Evolutionary conservation across 2,113 vertebrate genomes (phyloP).

Genomic region (Potamarius usumacintae): DNA sequence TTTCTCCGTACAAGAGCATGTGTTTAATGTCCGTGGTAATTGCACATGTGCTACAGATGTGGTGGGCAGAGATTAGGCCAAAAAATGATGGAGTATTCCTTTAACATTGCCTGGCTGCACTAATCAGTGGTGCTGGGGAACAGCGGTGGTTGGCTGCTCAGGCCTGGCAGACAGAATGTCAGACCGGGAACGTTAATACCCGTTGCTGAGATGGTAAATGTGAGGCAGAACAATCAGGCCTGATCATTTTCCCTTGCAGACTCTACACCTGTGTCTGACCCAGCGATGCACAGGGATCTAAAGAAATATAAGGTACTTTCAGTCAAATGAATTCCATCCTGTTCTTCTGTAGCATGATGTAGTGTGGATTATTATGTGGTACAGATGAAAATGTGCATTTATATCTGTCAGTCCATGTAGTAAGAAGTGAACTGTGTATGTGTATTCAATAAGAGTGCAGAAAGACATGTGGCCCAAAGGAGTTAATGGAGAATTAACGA

Average conservation of each 20-base stretch:
- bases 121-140: conserved; percentile 51
- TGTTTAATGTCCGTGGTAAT: no score
- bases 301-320: not conserved
- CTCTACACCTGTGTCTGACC: conserved; percentile 26
- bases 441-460: conserved; percentile 8
- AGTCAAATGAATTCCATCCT: not conserved
- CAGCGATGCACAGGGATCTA: conserved; percentile 44
- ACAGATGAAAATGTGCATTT: not conserved
- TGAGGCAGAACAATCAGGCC: conserved; percentile 72
- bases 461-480: conserved; percentile 66
- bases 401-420: not conserved
- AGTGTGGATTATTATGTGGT: no score
- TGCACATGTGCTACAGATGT: not conserved
- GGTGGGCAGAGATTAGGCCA: not conserved
- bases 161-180: conserved; percentile 70
- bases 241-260: conserved; percentile 73
- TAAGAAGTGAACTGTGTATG: not conserved
- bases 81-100: conserved; percentile 6
- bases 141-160: conserved; percentile 64
- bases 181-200: conserved; percentile 80
- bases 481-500: conserved; percentile 65
- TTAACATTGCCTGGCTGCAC: conserved; percentile 48
- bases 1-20: not conserved
- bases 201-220: conserved; percentile 85
- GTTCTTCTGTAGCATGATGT: not conserved